Evolutionary conservation across 2,113 vertebrate species (phyloP).

Genomic region (Pedionomus torquatus): DNA sequence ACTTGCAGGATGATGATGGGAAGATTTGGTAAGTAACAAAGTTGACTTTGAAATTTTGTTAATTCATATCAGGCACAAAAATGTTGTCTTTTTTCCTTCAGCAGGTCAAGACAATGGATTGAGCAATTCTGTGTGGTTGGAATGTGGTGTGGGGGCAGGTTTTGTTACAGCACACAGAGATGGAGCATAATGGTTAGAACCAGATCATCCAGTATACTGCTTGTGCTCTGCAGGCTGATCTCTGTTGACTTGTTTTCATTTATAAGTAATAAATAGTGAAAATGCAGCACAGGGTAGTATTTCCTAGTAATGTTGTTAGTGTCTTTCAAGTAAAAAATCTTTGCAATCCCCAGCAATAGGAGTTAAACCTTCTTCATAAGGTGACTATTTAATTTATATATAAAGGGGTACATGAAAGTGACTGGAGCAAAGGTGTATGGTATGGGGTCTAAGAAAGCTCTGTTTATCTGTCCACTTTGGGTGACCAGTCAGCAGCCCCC

Average conservation of each 20-base stretch:
- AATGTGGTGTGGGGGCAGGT: not conserved
- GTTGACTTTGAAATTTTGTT: not conserved
- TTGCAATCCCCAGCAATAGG: not conserved
- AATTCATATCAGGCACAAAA: not conserved
- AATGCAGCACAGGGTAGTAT: not conserved
- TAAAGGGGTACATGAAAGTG: not conserved
- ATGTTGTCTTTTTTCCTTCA: not conserved
- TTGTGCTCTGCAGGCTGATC: not conserved
- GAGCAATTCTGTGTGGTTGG: not conserved
- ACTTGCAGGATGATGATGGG: constrained; percentile 93
- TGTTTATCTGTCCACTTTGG: not conserved
- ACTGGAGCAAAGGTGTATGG: not conserved
- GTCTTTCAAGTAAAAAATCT: not conserved
- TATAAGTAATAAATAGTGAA: not conserved
- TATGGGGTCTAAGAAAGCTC: not conserved
- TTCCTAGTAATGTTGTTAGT: not conserved
- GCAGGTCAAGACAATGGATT: not conserved
- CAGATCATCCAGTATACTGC: not conserved
- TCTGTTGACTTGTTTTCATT: not conserved
- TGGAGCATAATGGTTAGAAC: not conserved
- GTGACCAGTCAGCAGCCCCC: not conserved
- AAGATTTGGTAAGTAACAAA: constrained; percentile 86
- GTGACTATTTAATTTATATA: not conserved
- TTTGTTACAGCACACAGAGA: not conserved
- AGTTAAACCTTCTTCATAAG: not conserved